These are phyloP conservation scores for Galeopterus variegatus DNA, from an alignment of 2,113 vertebrate genomes.

Conservation along the genomic window DNA sequence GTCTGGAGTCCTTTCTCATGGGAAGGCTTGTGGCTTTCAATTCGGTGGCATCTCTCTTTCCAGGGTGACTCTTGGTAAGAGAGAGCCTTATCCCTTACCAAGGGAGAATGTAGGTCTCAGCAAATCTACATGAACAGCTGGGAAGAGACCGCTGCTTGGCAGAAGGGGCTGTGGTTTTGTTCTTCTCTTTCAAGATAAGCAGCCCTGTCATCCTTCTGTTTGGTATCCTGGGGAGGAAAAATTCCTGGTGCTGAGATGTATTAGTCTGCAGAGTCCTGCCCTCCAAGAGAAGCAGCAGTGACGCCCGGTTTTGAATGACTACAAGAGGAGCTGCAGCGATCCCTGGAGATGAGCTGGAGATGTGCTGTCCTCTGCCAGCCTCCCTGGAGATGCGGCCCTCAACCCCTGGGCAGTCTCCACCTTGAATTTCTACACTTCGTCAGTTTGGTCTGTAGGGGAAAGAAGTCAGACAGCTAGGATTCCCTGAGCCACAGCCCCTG, in stretches of 20 bases:
- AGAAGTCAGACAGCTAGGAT: not conserved
- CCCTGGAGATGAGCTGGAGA: not conserved
- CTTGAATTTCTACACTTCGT: slow-evolving; percentile 5
- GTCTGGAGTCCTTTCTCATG: not conserved
- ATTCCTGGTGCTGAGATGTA: not conserved
- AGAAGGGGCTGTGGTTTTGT: not conserved
- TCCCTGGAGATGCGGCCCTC: not conserved
- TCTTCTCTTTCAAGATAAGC: not conserved
- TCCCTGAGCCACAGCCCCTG: not conserved
- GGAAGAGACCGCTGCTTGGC: not conserved
- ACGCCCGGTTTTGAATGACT: not conserved
- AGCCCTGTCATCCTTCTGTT: not conserved
- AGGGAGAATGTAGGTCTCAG: not conserved
- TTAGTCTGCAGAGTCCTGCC: not conserved
- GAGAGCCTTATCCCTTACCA: no score
- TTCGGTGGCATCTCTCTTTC: not conserved
- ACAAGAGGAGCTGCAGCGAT: not conserved
- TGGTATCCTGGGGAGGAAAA: not conserved
- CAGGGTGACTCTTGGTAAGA: not conserved
- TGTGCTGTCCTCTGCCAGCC: not conserved
- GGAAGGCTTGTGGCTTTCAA: not conserved
- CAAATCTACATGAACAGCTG: not conserved
- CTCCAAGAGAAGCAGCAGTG: not conserved
- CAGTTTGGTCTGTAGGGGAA: slow-evolving; percentile 1
- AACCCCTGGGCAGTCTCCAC: not conserved